phyloP scores from a whole-genome alignment of 2,113 vertebrate genomes.

The Poeciliopsis retropinna region DNA sequence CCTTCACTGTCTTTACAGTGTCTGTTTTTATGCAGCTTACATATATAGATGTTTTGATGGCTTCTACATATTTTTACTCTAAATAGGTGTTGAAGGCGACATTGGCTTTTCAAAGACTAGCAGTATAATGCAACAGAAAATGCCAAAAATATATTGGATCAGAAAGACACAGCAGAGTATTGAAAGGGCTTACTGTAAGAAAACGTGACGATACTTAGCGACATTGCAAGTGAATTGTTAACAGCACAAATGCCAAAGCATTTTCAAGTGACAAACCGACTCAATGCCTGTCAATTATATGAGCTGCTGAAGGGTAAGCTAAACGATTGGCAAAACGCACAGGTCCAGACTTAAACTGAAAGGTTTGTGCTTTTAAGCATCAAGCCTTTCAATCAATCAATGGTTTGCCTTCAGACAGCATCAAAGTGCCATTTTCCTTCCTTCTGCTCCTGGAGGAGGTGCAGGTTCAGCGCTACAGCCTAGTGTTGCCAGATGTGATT shows the following conservation, averaged over 20 bases:
- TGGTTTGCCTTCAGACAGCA: constrained; percentile 3
- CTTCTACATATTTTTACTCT: too few species aligned
- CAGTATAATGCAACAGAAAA: constrained; percentile 21
- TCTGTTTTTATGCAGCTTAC: too few species aligned
- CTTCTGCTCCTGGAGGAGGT: constrained; percentile 25
- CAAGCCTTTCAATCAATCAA: constrained; percentile 21
- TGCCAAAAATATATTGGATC: constrained; percentile 3
- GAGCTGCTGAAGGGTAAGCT: constrained; percentile 11
- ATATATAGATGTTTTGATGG: too few species aligned
- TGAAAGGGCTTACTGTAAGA: constrained; percentile 40
- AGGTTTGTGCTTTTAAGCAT: constrained; percentile 9
- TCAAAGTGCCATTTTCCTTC: constrained; percentile 26
- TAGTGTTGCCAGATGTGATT: constrained; percentile 61
- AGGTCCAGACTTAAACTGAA: background rate
- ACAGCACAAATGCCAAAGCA: constrained; percentile 42
- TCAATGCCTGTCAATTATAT: constrained; percentile 36
- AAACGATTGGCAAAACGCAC: background rate
- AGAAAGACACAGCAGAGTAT: constrained; percentile 18
- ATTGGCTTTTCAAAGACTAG: too few species aligned
- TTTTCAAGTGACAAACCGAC: constrained; percentile 35
- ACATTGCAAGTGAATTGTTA: constrained; percentile 25
- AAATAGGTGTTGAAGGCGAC: too few species aligned
- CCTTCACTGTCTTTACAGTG: too few species aligned
- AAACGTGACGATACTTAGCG: constrained; percentile 18
- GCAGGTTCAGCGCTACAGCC: constrained; percentile 27